Conservation (phyloP, 2,113 vertebrate genomes). For the Siniperca knerii region DNA sequence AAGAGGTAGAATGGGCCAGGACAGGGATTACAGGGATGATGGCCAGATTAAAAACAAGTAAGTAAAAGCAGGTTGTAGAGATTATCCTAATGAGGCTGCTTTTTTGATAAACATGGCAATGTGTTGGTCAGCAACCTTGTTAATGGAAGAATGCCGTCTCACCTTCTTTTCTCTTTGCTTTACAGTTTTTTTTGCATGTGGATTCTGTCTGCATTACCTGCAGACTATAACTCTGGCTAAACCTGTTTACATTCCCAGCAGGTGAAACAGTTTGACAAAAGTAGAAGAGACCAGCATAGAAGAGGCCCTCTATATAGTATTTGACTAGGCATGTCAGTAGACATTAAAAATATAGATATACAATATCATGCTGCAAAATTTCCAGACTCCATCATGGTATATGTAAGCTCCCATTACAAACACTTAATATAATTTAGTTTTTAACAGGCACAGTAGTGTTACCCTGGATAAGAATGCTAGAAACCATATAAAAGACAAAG, state of each 20-base stretch:
- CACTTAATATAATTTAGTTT: slow-evolving; percentile 78
- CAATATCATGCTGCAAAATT: slow-evolving; percentile 75
- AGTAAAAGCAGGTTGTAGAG: slow-evolving; percentile 5
- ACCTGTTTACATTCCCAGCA: slow-evolving; percentile 36
- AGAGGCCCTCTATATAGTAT: slow-evolving; percentile 60
- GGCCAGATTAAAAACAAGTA: slow-evolving; percentile 11
- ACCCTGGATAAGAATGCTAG: slow-evolving; percentile 87
- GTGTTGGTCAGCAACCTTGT: not conserved
- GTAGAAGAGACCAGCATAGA: slow-evolving; percentile 60
- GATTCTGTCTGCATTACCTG: not conserved
- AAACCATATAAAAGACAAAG: slow-evolving; percentile 79
- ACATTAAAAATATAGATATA: slow-evolving; percentile 82
- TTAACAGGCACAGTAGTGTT: slow-evolving; percentile 92
- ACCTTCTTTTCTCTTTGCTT: not conserved
- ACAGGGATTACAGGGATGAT: not conserved
- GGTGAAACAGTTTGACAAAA: slow-evolving; percentile 52
- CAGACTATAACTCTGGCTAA: slow-evolving; percentile 12
- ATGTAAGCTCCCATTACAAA: slow-evolving; percentile 80
- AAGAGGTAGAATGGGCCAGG: slow-evolving; percentile 7
- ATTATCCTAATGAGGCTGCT: not conserved
- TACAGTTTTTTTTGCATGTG: not conserved
- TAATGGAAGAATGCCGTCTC: not conserved
- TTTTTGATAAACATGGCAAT: not conserved
- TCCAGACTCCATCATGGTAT: slow-evolving; percentile 69
- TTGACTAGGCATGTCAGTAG: slow-evolving; percentile 70